These are phyloP conservation scores for Xerus rutilus DNA, from an alignment of 2,797 vertebrate genomes.

Conservation along the genomic window DNA sequence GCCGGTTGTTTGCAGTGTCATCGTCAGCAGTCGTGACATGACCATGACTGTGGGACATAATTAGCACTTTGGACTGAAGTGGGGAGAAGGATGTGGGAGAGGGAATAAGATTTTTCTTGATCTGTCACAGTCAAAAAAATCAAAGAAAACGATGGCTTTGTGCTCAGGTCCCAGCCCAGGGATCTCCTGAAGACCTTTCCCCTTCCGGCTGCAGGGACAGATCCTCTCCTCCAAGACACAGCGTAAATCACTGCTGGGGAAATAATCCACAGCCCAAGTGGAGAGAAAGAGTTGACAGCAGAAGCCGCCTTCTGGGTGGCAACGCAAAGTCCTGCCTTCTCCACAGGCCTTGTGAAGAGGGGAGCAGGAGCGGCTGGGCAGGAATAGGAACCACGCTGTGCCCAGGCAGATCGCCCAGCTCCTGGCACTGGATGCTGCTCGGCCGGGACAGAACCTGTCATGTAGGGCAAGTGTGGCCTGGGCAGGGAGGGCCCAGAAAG, in stretches of 20 bases:
- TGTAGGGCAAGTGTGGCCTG: constrained; percentile 56
- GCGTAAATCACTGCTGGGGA: constrained; percentile 64
- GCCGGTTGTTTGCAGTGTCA: not conserved
- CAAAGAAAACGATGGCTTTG: constrained; percentile 53
- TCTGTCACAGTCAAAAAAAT: constrained; percentile 54
- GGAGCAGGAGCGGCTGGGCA: constrained; percentile 73
- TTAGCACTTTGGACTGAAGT: constrained; percentile 16
- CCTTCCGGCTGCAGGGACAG: not conserved
- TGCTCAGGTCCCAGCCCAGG: not conserved
- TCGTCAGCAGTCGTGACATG: constrained; percentile 19
- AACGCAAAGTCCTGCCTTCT: constrained; percentile 66
- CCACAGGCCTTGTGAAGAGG: constrained; percentile 72
- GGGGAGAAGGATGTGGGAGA: constrained; percentile 39
- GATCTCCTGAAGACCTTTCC: constrained; percentile 15
- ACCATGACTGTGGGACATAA: constrained; percentile 20
- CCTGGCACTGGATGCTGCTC: constrained; percentile 25
- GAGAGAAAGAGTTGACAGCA: not conserved
- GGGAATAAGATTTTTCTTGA: not conserved
- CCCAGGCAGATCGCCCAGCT: constrained; percentile 75
- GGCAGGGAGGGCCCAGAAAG: not conserved
- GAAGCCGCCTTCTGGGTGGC: constrained; percentile 21
- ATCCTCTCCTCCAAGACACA: not conserved
- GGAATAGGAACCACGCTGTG: constrained; percentile 66
- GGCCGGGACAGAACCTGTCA: constrained; percentile 66
- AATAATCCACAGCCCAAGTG: constrained; percentile 64